These are phyloP conservation scores for Anseranas semipalmata DNA, from an alignment of 2,113 vertebrate species.

Conservation along the genomic window DNA sequence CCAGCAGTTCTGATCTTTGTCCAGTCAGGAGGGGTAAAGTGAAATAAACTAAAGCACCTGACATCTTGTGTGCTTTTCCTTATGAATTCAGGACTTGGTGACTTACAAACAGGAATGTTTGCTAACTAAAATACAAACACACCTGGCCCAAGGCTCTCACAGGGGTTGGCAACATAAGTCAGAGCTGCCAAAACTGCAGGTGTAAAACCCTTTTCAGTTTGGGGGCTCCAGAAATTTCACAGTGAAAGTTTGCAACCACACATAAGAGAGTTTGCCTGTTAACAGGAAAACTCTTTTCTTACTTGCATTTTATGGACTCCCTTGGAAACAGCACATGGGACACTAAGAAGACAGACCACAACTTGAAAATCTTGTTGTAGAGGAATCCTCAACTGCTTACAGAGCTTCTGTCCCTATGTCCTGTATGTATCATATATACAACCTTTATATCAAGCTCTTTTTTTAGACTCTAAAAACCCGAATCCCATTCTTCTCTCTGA, in stretches of 20 bases:
- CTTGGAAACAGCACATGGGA: background rate
- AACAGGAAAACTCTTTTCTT: background rate
- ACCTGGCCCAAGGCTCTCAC: background rate
- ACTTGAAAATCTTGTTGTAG: background rate
- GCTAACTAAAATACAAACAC: background rate
- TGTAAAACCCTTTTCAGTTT: background rate
- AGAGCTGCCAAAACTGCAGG: background rate
- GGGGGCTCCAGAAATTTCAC: background rate
- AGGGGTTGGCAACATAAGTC: background rate
- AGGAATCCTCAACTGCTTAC: background rate
- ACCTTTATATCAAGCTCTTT: background rate
- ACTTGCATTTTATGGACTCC: background rate
- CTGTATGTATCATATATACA: background rate
- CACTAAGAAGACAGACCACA: background rate
- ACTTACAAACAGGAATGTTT: background rate
- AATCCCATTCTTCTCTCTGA: background rate
- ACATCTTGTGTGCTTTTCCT: background rate
- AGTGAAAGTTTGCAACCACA: background rate
- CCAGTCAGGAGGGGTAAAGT: background rate
- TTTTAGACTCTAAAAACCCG: background rate
- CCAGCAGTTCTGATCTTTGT: background rate
- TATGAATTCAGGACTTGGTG: background rate
- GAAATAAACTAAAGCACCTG: background rate
- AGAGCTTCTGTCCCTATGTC: background rate
- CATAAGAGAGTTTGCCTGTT: background rate